Percentiles rank a stretch among this genome's conserved stretches.
phyloP scores from a whole-genome alignment of 2,113 vertebrate species.

The Trogon melanurus region DNA sequence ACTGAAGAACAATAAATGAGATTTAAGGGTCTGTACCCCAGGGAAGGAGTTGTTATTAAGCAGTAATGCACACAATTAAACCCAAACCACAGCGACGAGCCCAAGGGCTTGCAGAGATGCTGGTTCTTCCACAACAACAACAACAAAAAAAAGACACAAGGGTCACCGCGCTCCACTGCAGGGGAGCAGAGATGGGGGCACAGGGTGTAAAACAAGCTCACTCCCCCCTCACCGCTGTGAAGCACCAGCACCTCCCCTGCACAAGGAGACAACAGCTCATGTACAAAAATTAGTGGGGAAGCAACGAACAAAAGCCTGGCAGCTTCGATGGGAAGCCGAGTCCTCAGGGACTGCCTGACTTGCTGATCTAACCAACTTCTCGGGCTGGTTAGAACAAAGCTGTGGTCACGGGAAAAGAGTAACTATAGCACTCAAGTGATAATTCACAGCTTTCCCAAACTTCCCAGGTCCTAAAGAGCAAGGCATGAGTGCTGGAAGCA shows the following conservation, averaged over 20 bases:
- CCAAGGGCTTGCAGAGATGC: not conserved
- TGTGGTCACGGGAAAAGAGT: not conserved
- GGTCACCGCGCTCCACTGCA: rapidly evolving
- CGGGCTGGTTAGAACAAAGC: not conserved
- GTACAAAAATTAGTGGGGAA: not conserved
- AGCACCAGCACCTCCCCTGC: too few relatives aligned
- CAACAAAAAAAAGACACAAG: too few relatives aligned
- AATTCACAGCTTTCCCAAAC: not conserved
- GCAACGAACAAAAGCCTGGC: not conserved
- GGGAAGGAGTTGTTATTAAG: constrained; percentile 19
- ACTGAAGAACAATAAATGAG: not conserved
- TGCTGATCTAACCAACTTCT: constrained; percentile 13
- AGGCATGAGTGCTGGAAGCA: rapidly evolving
- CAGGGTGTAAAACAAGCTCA: not conserved
- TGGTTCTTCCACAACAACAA: not conserved
- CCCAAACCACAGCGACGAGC: not conserved
- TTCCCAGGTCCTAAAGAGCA: not conserved
- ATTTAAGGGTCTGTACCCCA: constrained; percentile 9
- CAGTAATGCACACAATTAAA: constrained; percentile 41
- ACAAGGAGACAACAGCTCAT: rapidly evolving
- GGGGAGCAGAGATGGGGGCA: not conserved
- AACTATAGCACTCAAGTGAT: not conserved
- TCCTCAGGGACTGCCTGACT: not conserved
- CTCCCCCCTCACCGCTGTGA: not conserved
- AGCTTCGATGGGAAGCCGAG: not conserved